phyloP scores from a whole-genome alignment of 1,140 invertebrate species.

The Drosophila paulistorum region DNA sequence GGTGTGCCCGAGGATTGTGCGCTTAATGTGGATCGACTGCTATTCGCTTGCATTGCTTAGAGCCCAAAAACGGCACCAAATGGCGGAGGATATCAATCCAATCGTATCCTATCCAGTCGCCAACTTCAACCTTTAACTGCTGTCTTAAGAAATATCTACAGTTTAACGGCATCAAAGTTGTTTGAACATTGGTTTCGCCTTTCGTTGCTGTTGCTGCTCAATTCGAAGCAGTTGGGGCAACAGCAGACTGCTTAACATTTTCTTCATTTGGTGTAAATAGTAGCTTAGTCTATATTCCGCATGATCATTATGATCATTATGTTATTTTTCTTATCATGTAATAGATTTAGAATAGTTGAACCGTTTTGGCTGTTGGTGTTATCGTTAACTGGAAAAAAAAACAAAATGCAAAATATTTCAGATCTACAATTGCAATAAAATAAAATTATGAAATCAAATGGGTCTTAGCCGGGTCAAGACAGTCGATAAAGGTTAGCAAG shows the following conservation, averaged over 20 bases:
- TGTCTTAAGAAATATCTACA: background rate
- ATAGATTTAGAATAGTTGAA: conserved; percentile 1
- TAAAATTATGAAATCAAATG: no score
- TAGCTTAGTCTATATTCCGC: background rate
- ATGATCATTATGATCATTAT: background rate
- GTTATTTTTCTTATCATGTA: conserved; percentile 2
- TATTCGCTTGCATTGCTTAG: conserved; percentile 80
- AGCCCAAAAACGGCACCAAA: conserved; percentile 45
- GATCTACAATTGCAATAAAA: no score
- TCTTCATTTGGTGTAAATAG: background rate
- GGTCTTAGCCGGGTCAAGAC: no score
- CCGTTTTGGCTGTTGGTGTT: conserved; percentile 5
- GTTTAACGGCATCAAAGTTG: conserved; percentile 4
- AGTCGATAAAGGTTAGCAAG: no score
- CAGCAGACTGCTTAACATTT: background rate
- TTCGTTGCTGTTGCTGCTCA: background rate
- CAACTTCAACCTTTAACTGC: conserved; percentile 27
- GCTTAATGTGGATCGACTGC: conserved; percentile 77
- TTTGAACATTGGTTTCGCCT: background rate
- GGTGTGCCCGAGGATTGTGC: conserved; percentile 82
- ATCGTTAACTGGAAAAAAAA: background rate
- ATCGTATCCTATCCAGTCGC: conserved; percentile 7
- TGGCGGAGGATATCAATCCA: conserved; percentile 18
- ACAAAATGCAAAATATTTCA: no score
- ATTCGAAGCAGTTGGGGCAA: background rate